Conservation (phyloP, 2,888 invertebrate species). For the Urechis unicinctus region DNA sequence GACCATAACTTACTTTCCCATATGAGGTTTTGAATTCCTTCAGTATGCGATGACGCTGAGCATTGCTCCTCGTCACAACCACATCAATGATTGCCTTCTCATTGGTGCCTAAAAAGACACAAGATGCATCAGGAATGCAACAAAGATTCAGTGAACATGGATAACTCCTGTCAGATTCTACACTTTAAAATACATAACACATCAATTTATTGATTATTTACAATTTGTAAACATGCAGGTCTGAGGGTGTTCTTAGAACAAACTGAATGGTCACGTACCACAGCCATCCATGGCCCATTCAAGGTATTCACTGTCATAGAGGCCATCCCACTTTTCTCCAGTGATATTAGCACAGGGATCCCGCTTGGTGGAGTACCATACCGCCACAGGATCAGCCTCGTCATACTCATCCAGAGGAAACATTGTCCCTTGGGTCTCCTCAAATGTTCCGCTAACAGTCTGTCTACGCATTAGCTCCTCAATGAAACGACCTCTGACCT, state of each 20-base stretch:
- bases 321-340: slow-evolving; percentile 15
- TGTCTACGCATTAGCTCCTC: slow-evolving; percentile 35
- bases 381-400: slow-evolving; percentile 28
- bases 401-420: slow-evolving; percentile 27
- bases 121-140: no score
- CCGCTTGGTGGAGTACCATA: slow-evolving; percentile 19
- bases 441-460: slow-evolving; percentile 32
- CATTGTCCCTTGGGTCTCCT: slow-evolving; percentile 37
- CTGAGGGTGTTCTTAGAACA: no score
- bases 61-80: slow-evolving; percentile 71
- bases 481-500: slow-evolving; percentile 29
- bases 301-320: slow-evolving; percentile 10
- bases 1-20: slow-evolving; percentile 83
- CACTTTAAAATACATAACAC: no score
- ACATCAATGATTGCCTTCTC: slow-evolving; percentile 83
- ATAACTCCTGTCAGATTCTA: no score
- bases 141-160: no score
- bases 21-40: slow-evolving; percentile 76
- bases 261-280: slow-evolving; percentile 11
- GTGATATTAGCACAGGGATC: slow-evolving; percentile 4
- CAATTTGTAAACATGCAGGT: no score
- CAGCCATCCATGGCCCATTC: slow-evolving; percentile 10
- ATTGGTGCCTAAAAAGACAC: slow-evolving; percentile 71
- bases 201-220: no score
- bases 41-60: slow-evolving; percentile 78